Evolutionary conservation across 2,113 vertebrate genomes (phyloP), one percentile per base, ranked within the genome.

Genomic region (Gobio gobio): DNA sequence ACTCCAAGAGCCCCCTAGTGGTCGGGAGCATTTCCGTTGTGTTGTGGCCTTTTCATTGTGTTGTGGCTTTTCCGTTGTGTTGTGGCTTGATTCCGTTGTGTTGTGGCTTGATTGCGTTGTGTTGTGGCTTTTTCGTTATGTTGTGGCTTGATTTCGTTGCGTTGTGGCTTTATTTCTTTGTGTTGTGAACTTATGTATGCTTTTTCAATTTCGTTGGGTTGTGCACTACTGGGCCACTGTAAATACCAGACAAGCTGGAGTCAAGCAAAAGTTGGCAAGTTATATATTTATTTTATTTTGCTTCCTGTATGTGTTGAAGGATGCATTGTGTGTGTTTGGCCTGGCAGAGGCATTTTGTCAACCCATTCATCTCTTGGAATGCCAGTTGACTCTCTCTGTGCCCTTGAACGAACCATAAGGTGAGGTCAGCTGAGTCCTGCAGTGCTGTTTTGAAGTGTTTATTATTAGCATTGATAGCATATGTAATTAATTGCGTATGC

Each of bases 401-500:
- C 89, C 92, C 93, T 93, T 94, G 93, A 94, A 89, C 76, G 49
- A 74, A 88, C 77, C 89, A 91, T 86, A 86, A 91, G 90, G 91
- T 90, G 88, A 87, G 86, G 89, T 86, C 66, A 83, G 82, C 77
- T 64, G 76, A 64, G 80, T 88, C 88, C 90, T 84, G 84, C 80
- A 75, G 86, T 76, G 63, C 45, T 58, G 49, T 64, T 68, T 58
- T 78, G 64, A 82, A 51, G 87, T 93, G 93, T 94, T 93, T 94
- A 94, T 93, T 93, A 93, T 92, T 92, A 92, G 90, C 91, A 89
- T 91, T 91, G 88, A 92, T 93, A 90, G 88, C 66, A 63, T 90
- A 87, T 82, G 86, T 93, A 94, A 94, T 94, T 93, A 94, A 94
- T 93, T 90, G 89, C 81, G 79, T 85, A 88, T 85, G 86, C 87